Evolutionary conservation across 2,888 invertebrate species (phyloP).

Genomic region (Zeuzera pyrina): DNA sequence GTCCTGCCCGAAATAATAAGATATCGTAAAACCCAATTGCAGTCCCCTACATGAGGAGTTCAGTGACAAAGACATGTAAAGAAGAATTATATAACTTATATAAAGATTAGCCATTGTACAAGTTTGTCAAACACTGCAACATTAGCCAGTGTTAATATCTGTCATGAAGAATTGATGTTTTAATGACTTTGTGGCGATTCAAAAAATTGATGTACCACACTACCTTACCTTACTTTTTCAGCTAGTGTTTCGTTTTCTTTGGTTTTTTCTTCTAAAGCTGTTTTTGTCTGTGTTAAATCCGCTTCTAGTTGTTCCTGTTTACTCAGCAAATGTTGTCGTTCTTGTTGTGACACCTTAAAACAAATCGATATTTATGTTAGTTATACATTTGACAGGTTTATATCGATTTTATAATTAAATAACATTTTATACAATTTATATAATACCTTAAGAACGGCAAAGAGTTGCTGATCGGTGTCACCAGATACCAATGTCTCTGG

Average conservation of each 20-base stretch:
- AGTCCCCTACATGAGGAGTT: too few species aligned
- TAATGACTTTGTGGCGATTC: too few species aligned
- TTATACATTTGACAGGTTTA: not conserved
- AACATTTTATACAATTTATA: not conserved
- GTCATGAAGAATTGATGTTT: too few species aligned
- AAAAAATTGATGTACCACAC: too few species aligned
- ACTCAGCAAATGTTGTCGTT: slow-evolving; percentile 79
- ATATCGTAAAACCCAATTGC: too few species aligned
- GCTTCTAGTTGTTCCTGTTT: slow-evolving; percentile 86
- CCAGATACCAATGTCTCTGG: slow-evolving; percentile 77
- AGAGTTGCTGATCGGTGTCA: slow-evolving; percentile 85
- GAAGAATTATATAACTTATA: too few species aligned
- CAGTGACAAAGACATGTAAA: too few species aligned
- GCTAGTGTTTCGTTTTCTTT: slow-evolving; percentile 77
- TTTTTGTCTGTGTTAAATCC: slow-evolving; percentile 77
- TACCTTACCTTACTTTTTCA: slow-evolving; percentile 75
- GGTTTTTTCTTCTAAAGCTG: slow-evolving; percentile 73
- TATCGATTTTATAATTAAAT: not conserved
- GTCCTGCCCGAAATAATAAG: too few species aligned
- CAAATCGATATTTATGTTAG: not conserved
- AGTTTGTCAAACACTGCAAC: too few species aligned
- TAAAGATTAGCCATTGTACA: too few species aligned
- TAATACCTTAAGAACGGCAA: slow-evolving; percentile 84
- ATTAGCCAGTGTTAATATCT: too few species aligned
- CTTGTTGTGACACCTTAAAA: slow-evolving; percentile 80